A percentile compares a stretch with the other conserved stretches of the same genome.
Evolutionary conservation across 2,113 vertebrate genomes (phyloP).

Genomic region (Protobothrops flavoviridis): DNA sequence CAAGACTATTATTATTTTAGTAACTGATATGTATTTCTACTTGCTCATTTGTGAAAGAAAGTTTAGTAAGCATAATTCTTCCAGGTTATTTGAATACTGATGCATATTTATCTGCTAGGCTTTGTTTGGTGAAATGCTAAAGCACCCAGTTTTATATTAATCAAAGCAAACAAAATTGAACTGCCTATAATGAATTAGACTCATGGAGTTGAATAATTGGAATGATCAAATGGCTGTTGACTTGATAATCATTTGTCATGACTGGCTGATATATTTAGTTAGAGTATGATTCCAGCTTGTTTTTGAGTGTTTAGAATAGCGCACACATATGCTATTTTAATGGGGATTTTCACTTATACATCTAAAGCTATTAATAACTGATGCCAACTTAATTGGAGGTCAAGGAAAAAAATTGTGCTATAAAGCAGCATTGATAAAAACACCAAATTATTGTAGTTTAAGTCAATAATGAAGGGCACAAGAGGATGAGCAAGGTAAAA

Average conservation of each 20-base stretch:
- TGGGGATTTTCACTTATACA: constrained; percentile 21
- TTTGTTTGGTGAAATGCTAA: constrained; percentile 3
- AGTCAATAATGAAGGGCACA: background rate
- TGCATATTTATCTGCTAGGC: constrained; percentile 37
- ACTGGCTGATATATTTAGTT: constrained; percentile 14
- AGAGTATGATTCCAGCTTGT: background rate
- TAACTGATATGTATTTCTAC: constrained; percentile 25
- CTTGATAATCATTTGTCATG: constrained; percentile 11
- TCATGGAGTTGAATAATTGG: constrained; percentile 36
- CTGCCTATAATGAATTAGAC: constrained; percentile 44
- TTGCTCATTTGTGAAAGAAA: constrained; percentile 25
- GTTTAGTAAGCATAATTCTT: constrained; percentile 12
- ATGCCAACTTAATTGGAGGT: background rate
- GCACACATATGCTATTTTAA: constrained; percentile 32
- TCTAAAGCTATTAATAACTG: constrained; percentile 23
- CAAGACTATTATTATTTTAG: constrained; percentile 39
- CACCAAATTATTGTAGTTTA: background rate
- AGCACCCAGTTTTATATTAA: constrained; percentile 29
- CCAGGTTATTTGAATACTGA: constrained; percentile 8
- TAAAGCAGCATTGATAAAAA: constrained; percentile 1
- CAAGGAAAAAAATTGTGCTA: constrained; percentile 4
- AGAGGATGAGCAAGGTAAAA: too few relatives aligned
- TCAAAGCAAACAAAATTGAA: constrained; percentile 36
- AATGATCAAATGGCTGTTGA: constrained; percentile 36
- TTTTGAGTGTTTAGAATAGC: constrained; percentile 20